A percentile compares a stretch with the other conserved stretches of the same genome.
Evolutionary conservation across 2,888 invertebrate species (phyloP).

Genomic region (Apamea anceps): DNA sequence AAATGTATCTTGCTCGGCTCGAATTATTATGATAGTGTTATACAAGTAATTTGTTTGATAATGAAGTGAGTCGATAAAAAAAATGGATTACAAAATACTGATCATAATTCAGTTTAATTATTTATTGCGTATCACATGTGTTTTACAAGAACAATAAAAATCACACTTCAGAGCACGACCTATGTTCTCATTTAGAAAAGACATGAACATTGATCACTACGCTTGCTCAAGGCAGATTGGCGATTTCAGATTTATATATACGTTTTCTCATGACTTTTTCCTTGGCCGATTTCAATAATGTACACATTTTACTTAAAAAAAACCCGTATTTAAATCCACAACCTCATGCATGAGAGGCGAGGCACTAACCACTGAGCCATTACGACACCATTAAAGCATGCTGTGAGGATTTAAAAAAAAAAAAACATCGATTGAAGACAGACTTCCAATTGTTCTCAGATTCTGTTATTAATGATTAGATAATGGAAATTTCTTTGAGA

Average conservation of each 20-base stretch:
- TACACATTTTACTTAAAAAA: background rate
- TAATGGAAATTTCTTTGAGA: background rate
- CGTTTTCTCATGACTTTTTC: too few species aligned
- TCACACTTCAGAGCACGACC: too few species aligned
- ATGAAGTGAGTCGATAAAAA: background rate
- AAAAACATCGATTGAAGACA: background rate
- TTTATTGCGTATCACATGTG: background rate
- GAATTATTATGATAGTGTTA: background rate
- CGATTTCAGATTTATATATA: too few species aligned
- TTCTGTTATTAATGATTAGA: background rate
- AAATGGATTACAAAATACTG: background rate
- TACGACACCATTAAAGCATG: background rate
- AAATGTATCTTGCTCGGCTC: background rate
- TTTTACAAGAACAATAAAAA: background rate
- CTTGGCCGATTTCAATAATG: background rate
- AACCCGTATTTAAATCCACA: background rate
- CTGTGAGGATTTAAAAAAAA: background rate
- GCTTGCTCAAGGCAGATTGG: background rate
- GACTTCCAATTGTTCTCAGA: background rate
- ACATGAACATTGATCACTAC: background rate
- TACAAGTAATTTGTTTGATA: background rate
- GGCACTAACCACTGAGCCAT: background rate
- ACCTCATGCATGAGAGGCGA: background rate
- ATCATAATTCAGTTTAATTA: background rate
- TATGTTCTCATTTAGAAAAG: background rate